These are phyloP conservation scores for Whitmania pigra DNA, from an alignment of 1,140 invertebrate genomes.

Conservation along the genomic window DNA sequence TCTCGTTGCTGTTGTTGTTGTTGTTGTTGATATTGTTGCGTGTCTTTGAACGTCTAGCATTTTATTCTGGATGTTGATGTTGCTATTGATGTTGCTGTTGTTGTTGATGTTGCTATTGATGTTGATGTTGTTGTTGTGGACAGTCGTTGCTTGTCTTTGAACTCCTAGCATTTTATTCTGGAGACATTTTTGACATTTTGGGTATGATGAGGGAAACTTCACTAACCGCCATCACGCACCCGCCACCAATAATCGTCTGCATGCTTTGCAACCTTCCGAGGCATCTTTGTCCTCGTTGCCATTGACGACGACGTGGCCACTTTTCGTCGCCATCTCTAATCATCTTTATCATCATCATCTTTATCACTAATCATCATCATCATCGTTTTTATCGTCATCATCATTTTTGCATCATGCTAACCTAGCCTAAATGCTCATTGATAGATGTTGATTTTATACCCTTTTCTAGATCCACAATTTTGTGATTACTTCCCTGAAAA, in stretches of 20 bases:
- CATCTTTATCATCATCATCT: not conserved
- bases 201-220: too few relatives aligned
- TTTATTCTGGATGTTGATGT: not conserved
- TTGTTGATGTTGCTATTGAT: too few relatives aligned
- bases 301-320: not conserved
- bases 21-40: too few relatives aligned
- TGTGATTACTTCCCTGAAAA: too few relatives aligned
- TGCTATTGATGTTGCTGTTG: too few relatives aligned
- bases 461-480: too few relatives aligned
- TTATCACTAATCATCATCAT: not conserved
- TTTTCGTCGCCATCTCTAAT: slow-evolving; percentile 4
- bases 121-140: too few relatives aligned
- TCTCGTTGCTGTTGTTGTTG: not conserved
- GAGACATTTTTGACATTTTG: too few relatives aligned
- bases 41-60: not conserved
- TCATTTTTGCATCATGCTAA: not conserved
- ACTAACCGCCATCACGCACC: too few relatives aligned
- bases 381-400: not conserved
- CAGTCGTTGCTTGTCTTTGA: not conserved
- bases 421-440: too few relatives aligned
- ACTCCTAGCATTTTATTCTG: not conserved
- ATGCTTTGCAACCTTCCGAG: not conserved
- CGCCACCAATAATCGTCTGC: not conserved
- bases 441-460: too few relatives aligned
- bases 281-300: not conserved